Evolutionary conservation across 1,140 invertebrate species (phyloP).

Genomic region (Phenacoccus solenopsis): DNA sequence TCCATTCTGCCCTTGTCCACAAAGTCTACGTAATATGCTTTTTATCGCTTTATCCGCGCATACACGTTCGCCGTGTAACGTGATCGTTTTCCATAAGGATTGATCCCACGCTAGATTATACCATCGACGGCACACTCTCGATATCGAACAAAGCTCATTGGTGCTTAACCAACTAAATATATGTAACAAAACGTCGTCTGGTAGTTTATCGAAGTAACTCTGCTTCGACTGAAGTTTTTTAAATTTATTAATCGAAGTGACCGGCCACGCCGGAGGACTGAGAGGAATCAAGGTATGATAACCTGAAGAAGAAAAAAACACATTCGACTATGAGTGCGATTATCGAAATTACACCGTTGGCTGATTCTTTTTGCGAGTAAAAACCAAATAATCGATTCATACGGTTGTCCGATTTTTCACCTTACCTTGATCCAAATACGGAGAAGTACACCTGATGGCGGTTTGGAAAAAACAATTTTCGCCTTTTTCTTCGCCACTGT

Average conservation of each 20-base stretch:
- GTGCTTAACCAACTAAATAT: slow-evolving; percentile 65
- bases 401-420: no score
- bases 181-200: slow-evolving; percentile 41
- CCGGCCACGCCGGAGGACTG: slow-evolving; percentile 31
- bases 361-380: no score
- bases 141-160: slow-evolving; percentile 60
- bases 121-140: slow-evolving; percentile 67
- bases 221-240: slow-evolving; percentile 26
- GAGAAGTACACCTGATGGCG: slow-evolving; percentile 20
- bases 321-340: no score
- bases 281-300: slow-evolving; percentile 57
- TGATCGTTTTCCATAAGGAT: slow-evolving; percentile 56
- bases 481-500: neutral
- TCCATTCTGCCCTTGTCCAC: slow-evolving; percentile 38
- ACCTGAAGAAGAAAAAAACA: slow-evolving; percentile 54
- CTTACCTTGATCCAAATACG: slow-evolving; percentile 21
- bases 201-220: slow-evolving; percentile 36
- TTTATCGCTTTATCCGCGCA: slow-evolving; percentile 55
- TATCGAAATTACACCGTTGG: no score
- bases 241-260: slow-evolving; percentile 14
- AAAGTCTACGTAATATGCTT: slow-evolving; percentile 45
- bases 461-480: neutral
- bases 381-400: no score
- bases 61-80: slow-evolving; percentile 46
- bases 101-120: slow-evolving; percentile 71